phyloP scores from a whole-genome alignment of 2,113 vertebrate genomes.

The Parotia lawesii region DNA sequence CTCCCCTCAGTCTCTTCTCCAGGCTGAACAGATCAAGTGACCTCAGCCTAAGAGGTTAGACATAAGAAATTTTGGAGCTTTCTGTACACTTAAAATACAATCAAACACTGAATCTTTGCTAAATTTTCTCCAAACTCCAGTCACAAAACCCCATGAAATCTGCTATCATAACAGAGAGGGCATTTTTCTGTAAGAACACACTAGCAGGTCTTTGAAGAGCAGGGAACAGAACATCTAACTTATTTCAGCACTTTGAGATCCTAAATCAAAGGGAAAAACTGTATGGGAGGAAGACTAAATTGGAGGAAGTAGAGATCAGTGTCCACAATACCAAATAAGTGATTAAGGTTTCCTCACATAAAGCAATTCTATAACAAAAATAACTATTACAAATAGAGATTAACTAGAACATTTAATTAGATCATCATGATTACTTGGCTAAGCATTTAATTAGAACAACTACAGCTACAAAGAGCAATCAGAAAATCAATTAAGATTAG shows the following conservation, averaged over 20 bases:
- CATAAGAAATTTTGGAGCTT: neutral
- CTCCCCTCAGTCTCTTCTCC: neutral
- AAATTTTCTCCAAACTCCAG: neutral
- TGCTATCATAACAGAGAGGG: fast-evolving
- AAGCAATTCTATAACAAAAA: neutral
- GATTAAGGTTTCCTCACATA: neutral
- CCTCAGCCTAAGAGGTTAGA: neutral
- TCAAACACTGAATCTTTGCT: neutral
- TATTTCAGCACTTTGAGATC: neutral
- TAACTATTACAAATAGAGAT: neutral
- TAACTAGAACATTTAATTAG: slow-evolving; percentile 14
- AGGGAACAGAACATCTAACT: neutral
- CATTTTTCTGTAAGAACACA: neutral
- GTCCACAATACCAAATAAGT: neutral
- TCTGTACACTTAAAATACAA: neutral
- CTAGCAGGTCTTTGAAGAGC: neutral
- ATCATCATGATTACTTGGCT: slow-evolving; percentile 6
- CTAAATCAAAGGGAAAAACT: neutral
- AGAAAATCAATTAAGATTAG: slow-evolving; percentile 35
- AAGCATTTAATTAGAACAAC: slow-evolving; percentile 33
- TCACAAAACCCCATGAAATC: neutral
- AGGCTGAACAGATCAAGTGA: neutral
- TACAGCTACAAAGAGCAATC: neutral
- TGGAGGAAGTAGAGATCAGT: neutral
- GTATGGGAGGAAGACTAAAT: neutral